Conservation (phyloP, 2,113 vertebrate genomes). For the Toxotes jaculatrix region DNA sequence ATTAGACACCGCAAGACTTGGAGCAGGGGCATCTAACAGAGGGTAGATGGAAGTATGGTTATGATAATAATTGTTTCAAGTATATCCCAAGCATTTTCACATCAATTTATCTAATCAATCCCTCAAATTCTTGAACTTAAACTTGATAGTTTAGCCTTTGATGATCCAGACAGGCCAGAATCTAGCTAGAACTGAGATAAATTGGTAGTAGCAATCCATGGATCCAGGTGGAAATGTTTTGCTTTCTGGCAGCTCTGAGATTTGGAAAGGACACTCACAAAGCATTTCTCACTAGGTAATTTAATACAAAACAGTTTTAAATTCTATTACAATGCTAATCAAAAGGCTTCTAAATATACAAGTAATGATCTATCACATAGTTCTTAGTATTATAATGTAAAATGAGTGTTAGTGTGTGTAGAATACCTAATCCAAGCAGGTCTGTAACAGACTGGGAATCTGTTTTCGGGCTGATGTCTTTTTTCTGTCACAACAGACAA, state of each 20-base stretch:
- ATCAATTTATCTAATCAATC: slow-evolving; percentile 4
- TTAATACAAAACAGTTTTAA: background rate
- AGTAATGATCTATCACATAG: background rate
- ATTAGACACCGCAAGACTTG: slow-evolving; percentile 80
- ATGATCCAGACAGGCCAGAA: background rate
- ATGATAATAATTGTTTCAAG: background rate
- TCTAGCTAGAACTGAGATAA: background rate
- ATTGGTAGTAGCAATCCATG: background rate
- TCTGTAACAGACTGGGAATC: slow-evolving; percentile 91
- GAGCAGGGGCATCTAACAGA: slow-evolving; percentile 75
- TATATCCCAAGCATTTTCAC: background rate
- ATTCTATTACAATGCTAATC: background rate
- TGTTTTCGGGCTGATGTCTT: slow-evolving; percentile 86
- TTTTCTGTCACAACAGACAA: slow-evolving; percentile 72
- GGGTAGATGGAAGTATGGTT: background rate
- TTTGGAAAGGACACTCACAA: background rate
- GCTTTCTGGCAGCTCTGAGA: background rate
- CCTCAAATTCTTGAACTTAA: background rate
- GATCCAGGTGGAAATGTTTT: background rate
- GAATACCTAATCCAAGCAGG: slow-evolving; percentile 92
- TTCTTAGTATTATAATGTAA: background rate
- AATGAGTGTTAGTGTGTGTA: background rate
- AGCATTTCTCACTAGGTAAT: background rate
- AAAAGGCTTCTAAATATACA: background rate
- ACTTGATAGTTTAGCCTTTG: background rate